A percentile compares a stretch with the other conserved stretches of the same genome.
phyloP scores from a whole-genome alignment of 2,113 vertebrate species.

The Entomyzon cyanotis region DNA sequence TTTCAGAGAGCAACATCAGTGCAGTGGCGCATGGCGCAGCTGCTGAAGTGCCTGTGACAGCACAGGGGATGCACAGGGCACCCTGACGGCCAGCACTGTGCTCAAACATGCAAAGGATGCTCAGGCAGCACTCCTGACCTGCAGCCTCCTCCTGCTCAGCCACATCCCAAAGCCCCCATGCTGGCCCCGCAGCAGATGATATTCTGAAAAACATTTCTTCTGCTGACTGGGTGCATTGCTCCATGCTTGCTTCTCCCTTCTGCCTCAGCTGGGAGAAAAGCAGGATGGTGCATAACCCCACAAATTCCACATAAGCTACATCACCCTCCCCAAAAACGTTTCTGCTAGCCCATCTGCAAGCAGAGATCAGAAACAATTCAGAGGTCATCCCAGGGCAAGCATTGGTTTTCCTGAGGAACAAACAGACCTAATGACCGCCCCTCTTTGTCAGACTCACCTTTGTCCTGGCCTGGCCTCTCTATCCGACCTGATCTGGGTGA shows the following conservation, averaged over 20 bases:
- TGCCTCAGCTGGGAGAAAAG: background rate
- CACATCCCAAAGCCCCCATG: fast-evolving
- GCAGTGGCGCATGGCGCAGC: fast-evolving
- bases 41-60: background rate
- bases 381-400: background rate
- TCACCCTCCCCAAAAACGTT: background rate
- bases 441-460: background rate
- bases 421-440: background rate
- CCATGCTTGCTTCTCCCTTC: background rate
- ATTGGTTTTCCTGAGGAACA: background rate
- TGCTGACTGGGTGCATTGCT: background rate
- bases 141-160: background rate
- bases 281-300: background rate
- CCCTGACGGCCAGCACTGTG: background rate
- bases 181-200: background rate
- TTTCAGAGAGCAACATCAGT: background rate
- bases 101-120: background rate
- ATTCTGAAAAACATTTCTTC: background rate
- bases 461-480: background rate
- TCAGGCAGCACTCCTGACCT: fast-evolving
- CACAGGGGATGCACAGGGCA: background rate
- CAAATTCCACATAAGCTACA: background rate
- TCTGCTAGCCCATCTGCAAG: background rate
- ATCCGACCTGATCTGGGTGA: fast-evolving
- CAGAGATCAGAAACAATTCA: background rate